A percentile compares a stretch with the other conserved stretches of the same genome.
Evolutionary conservation across 2,797 vertebrate genomes (phyloP).

Genomic region (Bradypus variegatus): DNA sequence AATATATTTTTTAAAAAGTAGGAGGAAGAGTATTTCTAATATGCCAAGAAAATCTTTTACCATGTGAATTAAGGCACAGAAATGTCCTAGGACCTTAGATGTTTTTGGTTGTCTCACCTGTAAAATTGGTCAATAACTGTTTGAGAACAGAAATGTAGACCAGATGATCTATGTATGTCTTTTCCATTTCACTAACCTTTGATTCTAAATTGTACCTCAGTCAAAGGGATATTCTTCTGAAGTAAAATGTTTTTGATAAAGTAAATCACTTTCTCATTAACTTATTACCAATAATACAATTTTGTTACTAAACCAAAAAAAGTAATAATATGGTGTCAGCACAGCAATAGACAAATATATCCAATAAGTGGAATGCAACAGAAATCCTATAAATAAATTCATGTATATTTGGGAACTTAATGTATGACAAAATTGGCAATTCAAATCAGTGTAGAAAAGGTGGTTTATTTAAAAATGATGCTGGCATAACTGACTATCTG

Average conservation of each 20-base stretch:
- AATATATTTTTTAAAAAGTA: neutral
- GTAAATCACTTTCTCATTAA: too few species aligned
- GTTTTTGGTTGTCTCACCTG: neutral
- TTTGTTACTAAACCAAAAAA: too few species aligned
- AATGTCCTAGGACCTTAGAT: neutral
- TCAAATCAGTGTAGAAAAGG: neutral
- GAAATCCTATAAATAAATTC: constrained; percentile 34
- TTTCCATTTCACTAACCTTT: neutral
- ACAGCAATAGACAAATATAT: constrained; percentile 28
- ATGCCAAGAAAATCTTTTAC: constrained; percentile 3
- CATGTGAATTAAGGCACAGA: neutral
- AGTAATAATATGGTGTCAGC: neutral
- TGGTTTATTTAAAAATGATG: constrained; percentile 25
- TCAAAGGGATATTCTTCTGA: neutral
- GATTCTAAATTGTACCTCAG: neutral
- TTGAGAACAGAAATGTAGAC: neutral
- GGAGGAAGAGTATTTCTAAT: neutral
- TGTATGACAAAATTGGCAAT: neutral
- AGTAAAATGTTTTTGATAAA: neutral
- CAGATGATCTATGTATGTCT: neutral
- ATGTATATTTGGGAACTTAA: neutral
- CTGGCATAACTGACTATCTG: neutral
- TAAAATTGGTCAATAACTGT: neutral
- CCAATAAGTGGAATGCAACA: neutral
- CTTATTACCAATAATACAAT: too few species aligned